Conservation (phyloP, 2,797 vertebrate genomes). For the Anguilla obscura region DNA sequence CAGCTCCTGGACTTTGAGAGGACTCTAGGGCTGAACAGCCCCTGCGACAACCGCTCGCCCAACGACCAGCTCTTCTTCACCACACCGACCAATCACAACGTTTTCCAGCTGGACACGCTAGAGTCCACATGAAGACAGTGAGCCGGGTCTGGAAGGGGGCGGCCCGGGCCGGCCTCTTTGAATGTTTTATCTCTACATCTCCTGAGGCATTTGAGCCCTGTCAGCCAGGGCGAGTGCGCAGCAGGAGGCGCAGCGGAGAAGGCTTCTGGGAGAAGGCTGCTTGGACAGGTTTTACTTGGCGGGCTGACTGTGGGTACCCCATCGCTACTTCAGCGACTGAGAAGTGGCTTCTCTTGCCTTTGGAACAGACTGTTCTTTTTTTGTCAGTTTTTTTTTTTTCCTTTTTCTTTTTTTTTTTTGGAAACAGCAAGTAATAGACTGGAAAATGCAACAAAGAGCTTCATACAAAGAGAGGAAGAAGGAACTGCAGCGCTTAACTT, state of each 20-base stretch:
- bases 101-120: conserved; percentile 93
- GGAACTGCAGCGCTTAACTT: conserved; percentile 52
- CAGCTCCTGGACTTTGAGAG: conserved; percentile 97
- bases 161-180: conserved; percentile 30
- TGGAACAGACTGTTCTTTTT: conserved; percentile 57
- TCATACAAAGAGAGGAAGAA: conserved; percentile 66
- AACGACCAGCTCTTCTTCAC: conserved; percentile 94
- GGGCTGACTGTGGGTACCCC: conserved; percentile 52
- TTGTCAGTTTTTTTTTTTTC: conserved; percentile 25
- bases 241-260: conserved; percentile 43
- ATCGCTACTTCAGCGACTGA: conserved; percentile 57
- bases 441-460: conserved; percentile 64
- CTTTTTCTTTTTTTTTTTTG: conserved; percentile 31
- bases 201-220: conserved; percentile 74
- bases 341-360: conserved; percentile 61
- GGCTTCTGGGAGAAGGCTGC: conserved; percentile 57
- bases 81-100: conserved; percentile 94
- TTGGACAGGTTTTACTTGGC: conserved; percentile 53
- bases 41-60: conserved; percentile 86
- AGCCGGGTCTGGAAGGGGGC: conserved; percentile 9
- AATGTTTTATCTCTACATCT: conserved; percentile 50
- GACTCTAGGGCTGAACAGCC: conserved; percentile 94
- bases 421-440: conserved; percentile 45
- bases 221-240: conserved; percentile 61
- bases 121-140: conserved; percentile 87